These are phyloP conservation scores for Apodemus speciosus DNA, from an alignment of 2,113 vertebrate genomes.

Conservation along the genomic window DNA sequence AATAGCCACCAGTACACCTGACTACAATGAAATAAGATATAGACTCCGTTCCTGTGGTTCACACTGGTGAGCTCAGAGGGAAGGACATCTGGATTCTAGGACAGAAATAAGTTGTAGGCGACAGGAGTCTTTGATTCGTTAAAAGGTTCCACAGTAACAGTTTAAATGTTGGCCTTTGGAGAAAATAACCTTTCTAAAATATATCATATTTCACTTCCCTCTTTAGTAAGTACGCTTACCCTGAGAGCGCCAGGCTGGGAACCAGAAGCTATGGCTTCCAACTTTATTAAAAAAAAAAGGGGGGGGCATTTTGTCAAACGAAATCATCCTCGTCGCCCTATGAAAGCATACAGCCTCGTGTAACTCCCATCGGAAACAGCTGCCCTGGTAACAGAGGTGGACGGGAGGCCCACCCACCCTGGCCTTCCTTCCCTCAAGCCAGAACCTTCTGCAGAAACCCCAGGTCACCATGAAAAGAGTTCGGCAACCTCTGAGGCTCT, in stretches of 20 bases:
- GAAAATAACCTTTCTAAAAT: conserved; percentile 42
- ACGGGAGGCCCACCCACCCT: neutral
- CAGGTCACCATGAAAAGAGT: neutral
- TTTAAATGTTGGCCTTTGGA: conserved; percentile 32
- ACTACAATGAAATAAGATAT: neutral
- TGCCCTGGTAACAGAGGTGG: neutral
- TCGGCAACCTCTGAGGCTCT: neutral
- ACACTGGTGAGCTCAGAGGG: neutral
- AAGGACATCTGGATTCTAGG: neutral
- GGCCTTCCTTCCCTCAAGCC: neutral
- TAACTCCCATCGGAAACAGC: neutral
- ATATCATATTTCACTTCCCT: conserved; percentile 63
- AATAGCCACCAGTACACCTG: neutral
- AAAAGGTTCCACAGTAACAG: neutral
- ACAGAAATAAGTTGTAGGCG: neutral
- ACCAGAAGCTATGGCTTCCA: conserved; percentile 35
- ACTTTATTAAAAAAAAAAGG: neutral
- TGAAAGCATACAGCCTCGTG: neutral
- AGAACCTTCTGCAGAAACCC: neutral
- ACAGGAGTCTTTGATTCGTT: conserved; percentile 3
- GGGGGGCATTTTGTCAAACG: conserved; percentile 42
- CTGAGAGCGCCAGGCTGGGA: conserved; percentile 47
- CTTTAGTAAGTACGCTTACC: conserved; percentile 25
- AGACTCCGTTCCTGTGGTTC: neutral
- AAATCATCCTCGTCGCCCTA: neutral